Base-by-base conservation (phyloP, 1,140 invertebrate genomes). In the Nasonia longicornis region DNA sequence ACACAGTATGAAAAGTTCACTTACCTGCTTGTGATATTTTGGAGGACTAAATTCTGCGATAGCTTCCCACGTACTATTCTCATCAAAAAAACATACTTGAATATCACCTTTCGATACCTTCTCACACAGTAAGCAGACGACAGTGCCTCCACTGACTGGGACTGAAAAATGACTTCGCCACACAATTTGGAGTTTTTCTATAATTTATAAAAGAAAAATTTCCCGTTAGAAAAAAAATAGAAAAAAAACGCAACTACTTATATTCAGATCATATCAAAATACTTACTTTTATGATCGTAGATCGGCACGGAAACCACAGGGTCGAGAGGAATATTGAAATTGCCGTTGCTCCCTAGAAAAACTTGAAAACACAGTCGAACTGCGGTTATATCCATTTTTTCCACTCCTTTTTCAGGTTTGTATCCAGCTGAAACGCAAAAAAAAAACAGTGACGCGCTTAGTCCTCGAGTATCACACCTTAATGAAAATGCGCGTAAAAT, bases 301-400 rank as follows among this genome's bases (percentile, higher is more conserved):
- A 99, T 98, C 14, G 95, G 93, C 83, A 98, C 96, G 0, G 97
- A 98, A 11, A 98, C 96, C 10, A 98, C 94, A 0, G 98, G 95
- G 52, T 92, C 90, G n/a, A 99, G 89, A 2, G 95, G 94, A 48
- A 94, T 91, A 26, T 94, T 96, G 85, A 96, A 96, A 2, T 3
- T 7, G 7, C 58, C 58, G 26, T 26, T 20, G 20, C 7, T 16
- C 7, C 96, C 93, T 64, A 98, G 89, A 88, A 98, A 98, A 63
- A 97, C 97, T 95, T 99, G 97, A 91, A 99, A 99, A 91, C 97
- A 98, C 29, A 99, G 93, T 83, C 97, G 92, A 12, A 99, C 31
- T 96, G 20, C 96, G 94, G 90, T 98, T 98, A 99, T 91, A 91
- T 99, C 97, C 86, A 98, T 98, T 85, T 94, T 95, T 31, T 95